Percentiles rank a stretch among this genome's conserved stretches.
phyloP scores from a whole-genome alignment of 2,888 invertebrate genomes.

The Drosophila crucigera region DNA sequence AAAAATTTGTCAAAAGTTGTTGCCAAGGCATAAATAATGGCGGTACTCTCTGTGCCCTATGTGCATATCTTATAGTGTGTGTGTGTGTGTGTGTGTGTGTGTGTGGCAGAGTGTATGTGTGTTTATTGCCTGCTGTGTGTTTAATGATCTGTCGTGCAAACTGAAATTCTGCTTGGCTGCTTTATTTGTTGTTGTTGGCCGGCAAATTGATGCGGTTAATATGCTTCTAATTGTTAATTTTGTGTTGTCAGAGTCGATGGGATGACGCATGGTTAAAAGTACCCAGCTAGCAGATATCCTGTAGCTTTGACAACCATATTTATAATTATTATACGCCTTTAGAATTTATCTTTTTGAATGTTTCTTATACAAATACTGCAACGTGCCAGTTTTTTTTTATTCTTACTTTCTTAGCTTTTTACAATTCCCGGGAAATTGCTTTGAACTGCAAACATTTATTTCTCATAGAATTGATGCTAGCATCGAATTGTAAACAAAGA shows the following conservation, averaged over 20 bases:
- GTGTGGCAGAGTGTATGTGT: constrained; percentile 2
- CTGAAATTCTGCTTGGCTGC: constrained; percentile 17
- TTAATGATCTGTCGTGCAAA: constrained; percentile 63
- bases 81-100: constrained; percentile 8
- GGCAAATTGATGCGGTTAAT: constrained; percentile 55
- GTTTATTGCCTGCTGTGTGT: constrained; percentile 51
- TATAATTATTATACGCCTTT: not conserved
- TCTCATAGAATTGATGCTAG: not conserved
- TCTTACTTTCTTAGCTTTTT: not conserved
- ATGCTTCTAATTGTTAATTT: constrained; percentile 64
- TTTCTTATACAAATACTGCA: not conserved
- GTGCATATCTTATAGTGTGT: constrained; percentile 44
- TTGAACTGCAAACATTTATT: not conserved
- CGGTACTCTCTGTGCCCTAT: constrained; percentile 35
- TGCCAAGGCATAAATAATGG: constrained; percentile 71
- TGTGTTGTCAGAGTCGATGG: not conserved
- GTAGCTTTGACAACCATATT: not conserved
- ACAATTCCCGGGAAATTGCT: not conserved
- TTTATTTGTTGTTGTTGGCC: constrained; percentile 15
- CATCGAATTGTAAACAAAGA: too few relatives aligned
- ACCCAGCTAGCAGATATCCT: constrained; percentile 9
- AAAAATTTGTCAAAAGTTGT: constrained; percentile 80
- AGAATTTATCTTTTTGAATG: not conserved
- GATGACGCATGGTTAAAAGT: not conserved
- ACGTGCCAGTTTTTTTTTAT: not conserved